Base-by-base conservation (phyloP, 1,140 invertebrate species). In the Sweltsa coloradensis region DNA sequence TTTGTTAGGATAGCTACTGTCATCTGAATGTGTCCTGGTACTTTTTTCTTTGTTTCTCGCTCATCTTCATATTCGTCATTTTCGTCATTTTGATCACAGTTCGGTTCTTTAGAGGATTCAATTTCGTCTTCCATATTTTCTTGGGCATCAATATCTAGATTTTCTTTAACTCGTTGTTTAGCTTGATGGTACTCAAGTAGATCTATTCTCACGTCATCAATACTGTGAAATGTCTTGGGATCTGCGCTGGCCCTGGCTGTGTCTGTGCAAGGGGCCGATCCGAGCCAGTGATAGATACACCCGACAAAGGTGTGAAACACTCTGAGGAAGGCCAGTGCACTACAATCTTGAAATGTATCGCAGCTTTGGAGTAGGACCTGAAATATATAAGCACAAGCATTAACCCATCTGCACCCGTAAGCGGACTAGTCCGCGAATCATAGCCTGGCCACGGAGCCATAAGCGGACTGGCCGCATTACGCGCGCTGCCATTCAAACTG, bases 231-330 rank as follows among this genome's bases (percentile, higher is more conserved):
- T n/a, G 18, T 51, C 0, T 14, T 36, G 37, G 27, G 26, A 40
- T 50, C 40, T 46, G 2, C 14, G 44, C 42, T 34, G 24, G 51
- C 9, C 39, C 34, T 27, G n/a, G n/a, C n/a, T n/a, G n/a, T n/a
- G n/a, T n/a, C n/a, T n/a, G n/a, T n/a, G n/a, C n/a, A n/a, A n/a
- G n/a, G n/a, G n/a, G n/a, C n/a, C n/a, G n/a, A n/a, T n/a, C 29
- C 29, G 5, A 62, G 53, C 69, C 78, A 74, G 43, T 65, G 68
- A 41, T 66, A 61, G 25, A 82, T 60, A 45, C 73, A 73, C 7
- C 66, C 58, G 0, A 76, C 56, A 62, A 81, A 83, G 3, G 74
- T 72, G 43, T 74, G 64, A 57, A 83, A 82, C 22, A 81, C 70
- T 60, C 72, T 72, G 6, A 83, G 57, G 56, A 78, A 81, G 0